A percentile compares a stretch with the other conserved stretches of the same genome.
These are phyloP conservation scores for Gymnosoma rotundatum DNA, from an alignment of 2,888 invertebrate species.

Conservation along the genomic window DNA sequence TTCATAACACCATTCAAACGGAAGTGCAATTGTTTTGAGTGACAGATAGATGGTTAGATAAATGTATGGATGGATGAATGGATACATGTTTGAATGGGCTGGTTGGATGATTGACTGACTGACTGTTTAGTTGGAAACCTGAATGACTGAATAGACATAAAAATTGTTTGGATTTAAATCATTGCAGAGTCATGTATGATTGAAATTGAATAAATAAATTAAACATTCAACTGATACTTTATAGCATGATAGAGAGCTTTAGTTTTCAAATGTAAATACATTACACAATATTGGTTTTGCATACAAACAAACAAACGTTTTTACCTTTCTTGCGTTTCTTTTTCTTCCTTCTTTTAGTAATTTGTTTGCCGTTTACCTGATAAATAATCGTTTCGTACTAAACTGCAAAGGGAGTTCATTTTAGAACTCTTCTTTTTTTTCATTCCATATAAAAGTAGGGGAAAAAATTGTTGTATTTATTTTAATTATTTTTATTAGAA, in stretches of 20 bases:
- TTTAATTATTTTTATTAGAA: constrained; percentile 65
- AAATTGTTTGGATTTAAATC: constrained; percentile 29
- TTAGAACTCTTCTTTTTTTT: neutral
- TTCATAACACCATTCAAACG: constrained; percentile 66
- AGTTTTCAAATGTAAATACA: constrained; percentile 11
- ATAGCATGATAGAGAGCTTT: constrained; percentile 59
- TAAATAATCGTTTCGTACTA: neutral
- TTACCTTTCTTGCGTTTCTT: neutral
- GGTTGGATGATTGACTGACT: neutral
- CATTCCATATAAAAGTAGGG: neutral
- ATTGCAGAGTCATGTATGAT: constrained; percentile 24
- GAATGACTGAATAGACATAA: constrained; percentile 26
- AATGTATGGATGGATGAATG: constrained; percentile 14
- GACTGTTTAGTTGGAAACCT: neutral
- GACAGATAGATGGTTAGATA: constrained; percentile 49
- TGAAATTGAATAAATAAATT: constrained; percentile 45
- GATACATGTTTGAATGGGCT: neutral
- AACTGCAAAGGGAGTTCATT: constrained; percentile 4
- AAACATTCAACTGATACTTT: constrained; percentile 63
- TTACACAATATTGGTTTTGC: constrained; percentile 46
- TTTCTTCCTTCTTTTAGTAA: neutral
- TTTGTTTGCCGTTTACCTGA: constrained; percentile 7
- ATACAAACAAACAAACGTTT: constrained; percentile 45
- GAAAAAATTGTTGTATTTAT: constrained; percentile 45
- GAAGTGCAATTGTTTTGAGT: constrained; percentile 68